Evolutionary conservation across 1,140 invertebrate genomes (phyloP), one percentile per base, ranked within the genome.

Genomic region (Lerema accius): DNA sequence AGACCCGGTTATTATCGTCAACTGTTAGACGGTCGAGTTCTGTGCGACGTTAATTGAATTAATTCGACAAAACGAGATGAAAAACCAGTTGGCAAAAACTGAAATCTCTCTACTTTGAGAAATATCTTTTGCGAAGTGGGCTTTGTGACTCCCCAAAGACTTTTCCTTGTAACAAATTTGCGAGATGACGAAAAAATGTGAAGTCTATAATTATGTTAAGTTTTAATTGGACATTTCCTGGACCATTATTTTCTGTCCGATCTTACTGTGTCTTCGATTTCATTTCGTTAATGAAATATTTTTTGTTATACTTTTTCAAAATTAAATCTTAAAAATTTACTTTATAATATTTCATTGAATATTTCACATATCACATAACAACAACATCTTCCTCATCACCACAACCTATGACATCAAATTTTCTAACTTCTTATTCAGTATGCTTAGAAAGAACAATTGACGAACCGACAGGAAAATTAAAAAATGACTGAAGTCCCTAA

Each of bases 1-100:
- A 32, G 53, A 15, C 13, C 39, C 51, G 42, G 39, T 43, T 56
- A 56, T 56, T 56, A 56, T 39, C 39, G 37, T 26, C 50, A 16
- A 53, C 28, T 53, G 39, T 11, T 53, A 3, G 19, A 23, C 19
- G n/a, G 35, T 23, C 50, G 16, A 53, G 16, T 53, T 53, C 35
- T 39, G 17, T 4, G 11, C 13, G 51, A 55, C 39, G 19, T 55
- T 55, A 55, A 55, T 55, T 42, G 37, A 28, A 55, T 40, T 42
- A 55, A 55, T 55, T 55, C 37, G 37, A 55, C 43, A 26, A 42
- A 55, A 53, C 50, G 50, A 42, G 26, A 7, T 35, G 11, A 23
- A 46, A 19, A 46, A 43, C 42, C 17, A 46, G 17, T 46, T 10
- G 17, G 15, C 32, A 32, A 11, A 17, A 16, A 15, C n/a, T 16